Base-by-base conservation (phyloP, 2,797 vertebrate species). In the Decapterus maruadsi region DNA sequence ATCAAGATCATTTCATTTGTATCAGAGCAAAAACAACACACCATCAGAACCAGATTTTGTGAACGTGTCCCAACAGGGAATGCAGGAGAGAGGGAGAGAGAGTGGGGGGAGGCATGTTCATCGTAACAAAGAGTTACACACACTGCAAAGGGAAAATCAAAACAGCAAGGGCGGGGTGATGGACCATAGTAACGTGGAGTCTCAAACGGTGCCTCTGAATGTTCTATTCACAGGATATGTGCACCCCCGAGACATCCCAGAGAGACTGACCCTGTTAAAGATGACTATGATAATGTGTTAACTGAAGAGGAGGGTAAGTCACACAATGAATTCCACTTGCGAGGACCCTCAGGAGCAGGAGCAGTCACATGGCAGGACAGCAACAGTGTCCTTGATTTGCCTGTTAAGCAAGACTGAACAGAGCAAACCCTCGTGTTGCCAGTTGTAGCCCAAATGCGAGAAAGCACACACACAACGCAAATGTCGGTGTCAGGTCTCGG, bases 181-280 rank as follows among this genome's bases (percentile, higher is more conserved):
- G 29, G 57, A 55, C 50, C 34, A 55, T 14, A 76, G 66, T 43
- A 66, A 63, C 16, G 38, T 70, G 78, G 77, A 80, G 74, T 86
- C 78, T 85, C 43, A 82, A 81, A 87, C 55, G 45, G 61, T 84
- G 66, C 56, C 58, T 81, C 68, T 63, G 61, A 76, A 72, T 75
- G 64, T 77, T 87, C 76, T 68, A 54, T 83, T 82, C 78, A 84
- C 60, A 74, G 80, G 74, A 80, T 57, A 63, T 72, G 61, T 82
- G 43, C 79, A 64, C 81, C 90, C 79, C 50, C 57, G 78, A 83
- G 87, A 86, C 78, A 42, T 73, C 57, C 51, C 48, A 63, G 42
- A 88, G 81, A 77, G 75, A 19, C 73, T 53, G 77, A 81, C 77
- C 71, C 68, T 73, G 82, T 72, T 75, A 19, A 53, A 83, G 60